Conservation (phyloP, 1,140 invertebrate genomes). For the Brachionus koreanus region DNA sequence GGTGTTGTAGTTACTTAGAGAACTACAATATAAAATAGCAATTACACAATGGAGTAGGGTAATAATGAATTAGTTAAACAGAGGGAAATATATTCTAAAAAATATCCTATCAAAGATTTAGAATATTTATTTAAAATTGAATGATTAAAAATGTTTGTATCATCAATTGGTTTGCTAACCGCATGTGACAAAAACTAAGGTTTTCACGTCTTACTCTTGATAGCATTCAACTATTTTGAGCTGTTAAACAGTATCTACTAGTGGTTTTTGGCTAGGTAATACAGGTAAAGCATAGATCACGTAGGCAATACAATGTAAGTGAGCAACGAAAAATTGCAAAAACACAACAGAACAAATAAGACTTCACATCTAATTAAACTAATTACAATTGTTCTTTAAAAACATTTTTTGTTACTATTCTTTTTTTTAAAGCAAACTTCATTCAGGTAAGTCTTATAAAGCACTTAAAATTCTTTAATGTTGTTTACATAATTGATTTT, state of each 20-base stretch:
- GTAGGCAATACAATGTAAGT: neutral
- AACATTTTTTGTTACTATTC: neutral
- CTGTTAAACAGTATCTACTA: neutral
- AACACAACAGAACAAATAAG: neutral
- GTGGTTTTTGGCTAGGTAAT: neutral
- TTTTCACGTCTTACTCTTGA: too few relatives aligned
- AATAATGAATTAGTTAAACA: too few relatives aligned
- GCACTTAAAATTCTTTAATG: neutral
- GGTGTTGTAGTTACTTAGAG: too few relatives aligned
- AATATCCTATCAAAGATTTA: too few relatives aligned
- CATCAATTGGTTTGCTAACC: too few relatives aligned
- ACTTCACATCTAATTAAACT: slow-evolving; percentile 17
- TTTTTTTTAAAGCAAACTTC: neutral
- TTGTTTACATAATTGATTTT: neutral
- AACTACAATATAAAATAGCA: too few relatives aligned
- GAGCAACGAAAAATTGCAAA: neutral
- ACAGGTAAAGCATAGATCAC: neutral
- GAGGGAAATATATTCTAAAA: too few relatives aligned
- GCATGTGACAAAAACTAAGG: too few relatives aligned
- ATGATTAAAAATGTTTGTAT: too few relatives aligned
- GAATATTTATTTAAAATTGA: too few relatives aligned
- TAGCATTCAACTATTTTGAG: neutral
- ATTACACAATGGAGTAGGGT: too few relatives aligned
- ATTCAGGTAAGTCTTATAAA: neutral
- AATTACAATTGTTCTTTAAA: slow-evolving; percentile 32